A percentile compares a stretch with the other conserved stretches of the same genome.
phyloP scores from a whole-genome alignment of 2,113 vertebrate species.

The Hypocryptadius cinnamomeus region DNA sequence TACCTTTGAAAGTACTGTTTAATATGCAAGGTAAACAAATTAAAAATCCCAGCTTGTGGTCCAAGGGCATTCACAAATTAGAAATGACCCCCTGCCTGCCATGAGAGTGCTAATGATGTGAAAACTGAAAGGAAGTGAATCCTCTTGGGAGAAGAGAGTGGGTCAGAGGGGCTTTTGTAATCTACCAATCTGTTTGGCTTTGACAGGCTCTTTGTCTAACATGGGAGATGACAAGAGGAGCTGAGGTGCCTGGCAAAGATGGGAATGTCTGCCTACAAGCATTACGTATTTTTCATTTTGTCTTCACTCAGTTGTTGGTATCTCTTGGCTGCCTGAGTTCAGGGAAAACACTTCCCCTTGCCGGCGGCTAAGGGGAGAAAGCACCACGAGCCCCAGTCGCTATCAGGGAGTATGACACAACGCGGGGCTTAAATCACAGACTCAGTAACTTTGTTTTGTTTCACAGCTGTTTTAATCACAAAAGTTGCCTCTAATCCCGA shows the following conservation, averaged over 20 bases:
- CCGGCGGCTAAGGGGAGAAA: neutral
- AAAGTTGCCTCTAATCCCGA: neutral
- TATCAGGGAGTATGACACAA: neutral
- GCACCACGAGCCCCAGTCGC: neutral
- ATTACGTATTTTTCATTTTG: neutral
- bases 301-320: neutral
- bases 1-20: conserved; percentile 42
- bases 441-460: neutral
- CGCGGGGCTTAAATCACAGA: neutral
- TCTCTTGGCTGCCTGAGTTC: neutral
- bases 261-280: neutral
- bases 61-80: conserved; percentile 65
- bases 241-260: neutral
- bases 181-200: conserved; percentile 20
- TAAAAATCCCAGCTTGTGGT: conserved; percentile 52
- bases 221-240: neutral
- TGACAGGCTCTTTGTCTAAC: conserved; percentile 33
- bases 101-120: conserved; percentile 30
- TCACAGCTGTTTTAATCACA: neutral
- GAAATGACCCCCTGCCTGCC: conserved; percentile 18
- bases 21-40: conserved; percentile 63
- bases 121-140: conserved; percentile 18
- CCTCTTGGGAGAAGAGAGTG: neutral
- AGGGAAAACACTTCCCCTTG: neutral
- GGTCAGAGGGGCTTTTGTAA: conserved; percentile 32